Conservation (phyloP, 2,888 invertebrate species). For the Melikaiella ostensackeni region DNA sequence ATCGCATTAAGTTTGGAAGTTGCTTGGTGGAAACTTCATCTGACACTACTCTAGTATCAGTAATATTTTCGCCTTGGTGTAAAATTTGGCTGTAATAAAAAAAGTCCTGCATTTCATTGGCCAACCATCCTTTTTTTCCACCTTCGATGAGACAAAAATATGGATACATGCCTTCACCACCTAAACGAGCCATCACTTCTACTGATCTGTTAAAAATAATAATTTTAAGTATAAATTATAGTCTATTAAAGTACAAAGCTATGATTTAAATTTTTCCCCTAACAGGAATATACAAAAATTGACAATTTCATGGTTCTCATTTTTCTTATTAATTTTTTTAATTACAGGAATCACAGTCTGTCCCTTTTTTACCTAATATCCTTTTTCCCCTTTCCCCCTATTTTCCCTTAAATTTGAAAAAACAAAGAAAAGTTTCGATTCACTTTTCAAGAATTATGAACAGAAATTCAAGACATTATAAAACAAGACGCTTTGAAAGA, state of each 20-base stretch:
- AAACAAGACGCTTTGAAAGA: too few species aligned
- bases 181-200: conserved; percentile 78
- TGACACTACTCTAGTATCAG: conserved; percentile 81
- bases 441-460: too few species aligned
- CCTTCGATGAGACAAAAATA: conserved; percentile 86
- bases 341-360: too few species aligned
- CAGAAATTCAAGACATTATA: too few species aligned
- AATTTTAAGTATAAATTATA: conserved; percentile 58
- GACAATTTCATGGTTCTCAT: too few species aligned
- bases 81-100: conserved; percentile 89
- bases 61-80: conserved; percentile 84
- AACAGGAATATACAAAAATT: too few species aligned
- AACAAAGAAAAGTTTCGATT: too few species aligned
- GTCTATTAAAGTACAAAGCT: background rate
- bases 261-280: too few species aligned
- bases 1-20: conserved; percentile 86
- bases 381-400: too few species aligned
- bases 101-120: conserved; percentile 85
- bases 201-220: conserved; percentile 76
- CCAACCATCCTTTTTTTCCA: conserved; percentile 84
- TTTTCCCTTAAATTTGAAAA: too few species aligned
- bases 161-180: conserved; percentile 82
- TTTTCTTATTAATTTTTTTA: too few species aligned
- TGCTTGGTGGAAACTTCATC: conserved; percentile 83
- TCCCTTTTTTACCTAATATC: too few species aligned